phyloP scores from a whole-genome alignment of 2,888 invertebrate genomes.

The Pollenia labialis region DNA sequence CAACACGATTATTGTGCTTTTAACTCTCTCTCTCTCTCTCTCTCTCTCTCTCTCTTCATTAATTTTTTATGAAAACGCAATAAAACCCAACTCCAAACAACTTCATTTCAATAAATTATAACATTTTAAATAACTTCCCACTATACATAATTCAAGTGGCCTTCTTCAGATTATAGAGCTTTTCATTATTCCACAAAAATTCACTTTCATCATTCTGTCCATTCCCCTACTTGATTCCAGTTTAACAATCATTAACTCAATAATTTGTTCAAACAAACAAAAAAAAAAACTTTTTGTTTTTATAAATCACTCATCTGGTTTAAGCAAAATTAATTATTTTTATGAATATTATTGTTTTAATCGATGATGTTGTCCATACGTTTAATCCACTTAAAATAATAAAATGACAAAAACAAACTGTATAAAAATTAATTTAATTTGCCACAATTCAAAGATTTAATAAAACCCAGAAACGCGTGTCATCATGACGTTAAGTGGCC shows the following conservation, averaged over 20 bases:
- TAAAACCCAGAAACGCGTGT: slow-evolving; percentile 51
- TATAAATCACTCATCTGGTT: not conserved
- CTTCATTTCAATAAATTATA: not conserved
- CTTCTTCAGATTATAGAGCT: not conserved
- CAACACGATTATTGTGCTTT: too few relatives aligned
- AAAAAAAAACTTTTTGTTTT: not conserved
- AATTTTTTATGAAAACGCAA: too few relatives aligned
- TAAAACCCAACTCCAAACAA: too few relatives aligned
- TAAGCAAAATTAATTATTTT: slow-evolving; percentile 10
- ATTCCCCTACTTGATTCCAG: too few relatives aligned
- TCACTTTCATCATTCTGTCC: too few relatives aligned
- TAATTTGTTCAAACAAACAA: not conserved
- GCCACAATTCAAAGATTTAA: slow-evolving; percentile 63
- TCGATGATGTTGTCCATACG: slow-evolving; percentile 27
- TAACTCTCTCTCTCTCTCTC: too few relatives aligned
- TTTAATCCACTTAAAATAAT: slow-evolving; percentile 54
- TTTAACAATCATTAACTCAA: not conserved
- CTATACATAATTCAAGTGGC: not conserved
- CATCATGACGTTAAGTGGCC: slow-evolving; percentile 37
- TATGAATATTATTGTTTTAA: slow-evolving; percentile 21
- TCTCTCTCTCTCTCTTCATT: too few relatives aligned
- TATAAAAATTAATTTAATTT: slow-evolving; percentile 60
- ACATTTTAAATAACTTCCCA: not conserved
- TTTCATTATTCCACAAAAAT: too few relatives aligned
- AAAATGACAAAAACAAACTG: slow-evolving; percentile 8